These are phyloP conservation scores for Diachrysia chrysitis DNA, from an alignment of 2,888 invertebrate genomes.

Conservation along the genomic window DNA sequence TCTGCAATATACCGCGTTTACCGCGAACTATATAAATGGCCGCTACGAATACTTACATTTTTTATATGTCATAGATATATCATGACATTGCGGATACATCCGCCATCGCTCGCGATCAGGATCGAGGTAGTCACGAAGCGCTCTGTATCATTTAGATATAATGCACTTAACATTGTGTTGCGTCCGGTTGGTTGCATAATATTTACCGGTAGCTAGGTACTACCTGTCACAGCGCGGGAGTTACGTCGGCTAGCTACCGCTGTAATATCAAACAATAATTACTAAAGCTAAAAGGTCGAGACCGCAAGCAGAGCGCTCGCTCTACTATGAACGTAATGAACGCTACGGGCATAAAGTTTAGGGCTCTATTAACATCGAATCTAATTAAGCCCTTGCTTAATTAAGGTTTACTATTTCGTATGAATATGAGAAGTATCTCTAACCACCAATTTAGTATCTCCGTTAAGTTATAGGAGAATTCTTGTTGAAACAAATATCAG, in stretches of 20 bases:
- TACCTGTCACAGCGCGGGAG: constrained; percentile 66
- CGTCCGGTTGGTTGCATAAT: constrained; percentile 86
- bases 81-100: constrained; percentile 69
- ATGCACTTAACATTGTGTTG: constrained; percentile 81
- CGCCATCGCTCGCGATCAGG: constrained; percentile 68
- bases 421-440: not conserved
- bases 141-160: constrained; percentile 65
- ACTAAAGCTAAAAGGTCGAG: constrained; percentile 70
- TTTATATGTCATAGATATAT: constrained; percentile 56
- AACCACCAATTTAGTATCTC: not conserved
- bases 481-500: not conserved
- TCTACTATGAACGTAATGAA: constrained; percentile 56
- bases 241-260: constrained; percentile 68
- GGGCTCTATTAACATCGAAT: constrained; percentile 45
- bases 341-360: constrained; percentile 44
- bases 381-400: constrained; percentile 33
- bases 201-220: constrained; percentile 72
- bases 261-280: constrained; percentile 76
- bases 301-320: constrained; percentile 68
- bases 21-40: constrained; percentile 32
- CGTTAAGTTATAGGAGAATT: not conserved
- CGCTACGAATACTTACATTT: constrained; percentile 32
- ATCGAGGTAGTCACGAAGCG: constrained; percentile 79
- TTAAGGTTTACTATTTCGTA: constrained; percentile 2
- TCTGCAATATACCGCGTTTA: constrained; percentile 28